Evolutionary conservation across 2,888 invertebrate species (phyloP), one percentile per base, ranked within the genome.

Genomic region (Apotomis capreana): DNA sequence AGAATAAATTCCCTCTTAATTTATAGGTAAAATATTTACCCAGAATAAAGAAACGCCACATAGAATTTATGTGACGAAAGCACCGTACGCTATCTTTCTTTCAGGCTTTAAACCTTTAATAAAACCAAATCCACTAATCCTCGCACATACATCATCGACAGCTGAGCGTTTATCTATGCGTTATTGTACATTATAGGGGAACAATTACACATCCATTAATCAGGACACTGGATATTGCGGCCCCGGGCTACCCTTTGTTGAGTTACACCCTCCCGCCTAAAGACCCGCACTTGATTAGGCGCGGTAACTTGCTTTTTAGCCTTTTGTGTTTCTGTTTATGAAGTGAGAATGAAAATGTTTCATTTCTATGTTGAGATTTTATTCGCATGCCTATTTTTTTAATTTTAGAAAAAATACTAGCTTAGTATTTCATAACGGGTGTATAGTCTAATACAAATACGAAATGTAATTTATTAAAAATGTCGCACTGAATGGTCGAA

Each of bases 171-270:
- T 72, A 68, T 72, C 68, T 68, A 72, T 63, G 68, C 63, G 65
- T 9, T 57, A 59, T 58, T 58, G 65, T 58, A 68, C 51, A 68
- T 59, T 63, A 62, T 72, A 72, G 72, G 72, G 72, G 72, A 68
- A 72, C 72, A 72, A 72, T 72, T 72, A 68, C 72, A 68, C 72
- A 59, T 58, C 72, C 72, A 72, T 72, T 72, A 72, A 72, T 72
- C 72, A 72, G 68, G 68, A 67, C 51, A 62, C 58, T 70, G 60
- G 57, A 59, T 70, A 70, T 65, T 57, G 65, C 67, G 40, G 65
- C 70, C 68, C 62, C 58, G 63, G 72, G 71, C 67, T 58, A 63
- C 68, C 72, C 72, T 68, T 49, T 55, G 70, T 65, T 65, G 70
- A 70, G 52, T 69, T 69, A 72, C 68, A 52, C 68, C 68, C 68